Base-by-base conservation (phyloP, 2,888 invertebrate genomes). In the Sarcophaga caerulescens region DNA sequence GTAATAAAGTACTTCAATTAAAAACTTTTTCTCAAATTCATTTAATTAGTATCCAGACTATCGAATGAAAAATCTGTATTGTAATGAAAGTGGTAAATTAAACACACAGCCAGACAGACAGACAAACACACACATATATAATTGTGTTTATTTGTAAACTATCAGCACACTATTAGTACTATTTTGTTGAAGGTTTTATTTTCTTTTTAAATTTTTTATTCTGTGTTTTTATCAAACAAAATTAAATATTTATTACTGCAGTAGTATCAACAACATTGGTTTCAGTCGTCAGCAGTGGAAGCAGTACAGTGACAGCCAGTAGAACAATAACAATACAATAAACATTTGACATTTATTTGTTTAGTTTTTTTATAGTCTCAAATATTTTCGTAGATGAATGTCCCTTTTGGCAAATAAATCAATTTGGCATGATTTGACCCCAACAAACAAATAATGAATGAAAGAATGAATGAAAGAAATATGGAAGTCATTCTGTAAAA, bases 351-450 rank as follows among this genome's bases (percentile, higher is more conserved):
- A 79, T 85, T 79, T 75, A 79, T 79, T 81, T 82, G 65, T 78
- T 85, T 70, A 57, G 75, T 47, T 81, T 35, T 81, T 35, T 62
- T 57, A 47, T 85, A 81, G 78, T 74, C 35, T 2, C 74, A 81
- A 74, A 81, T 85, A 78, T 85, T 81, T 79, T 78, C 81, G 52
- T 75, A 78, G 81, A 78, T 75, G 71, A 85, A 71, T 85, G 85
- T 85, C 85, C 81, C 81, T 79, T 82, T 81, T 79, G 85, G 77
- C 75, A 78, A 85, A 85, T 85, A 85, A 85, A 85, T 85, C 85
- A 82, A 75, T 82, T 85, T 85, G 78, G 75, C 75, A 82, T 85
- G 69, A 82, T 85, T 81, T 85, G 69, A 80, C 71, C 59, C 8
- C 78, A 77, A 75, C 45, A 60, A 35, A 62, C 23, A 52, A 52